phyloP scores from a whole-genome alignment of 2,113 vertebrate species.

The Ophiodon elongatus region DNA sequence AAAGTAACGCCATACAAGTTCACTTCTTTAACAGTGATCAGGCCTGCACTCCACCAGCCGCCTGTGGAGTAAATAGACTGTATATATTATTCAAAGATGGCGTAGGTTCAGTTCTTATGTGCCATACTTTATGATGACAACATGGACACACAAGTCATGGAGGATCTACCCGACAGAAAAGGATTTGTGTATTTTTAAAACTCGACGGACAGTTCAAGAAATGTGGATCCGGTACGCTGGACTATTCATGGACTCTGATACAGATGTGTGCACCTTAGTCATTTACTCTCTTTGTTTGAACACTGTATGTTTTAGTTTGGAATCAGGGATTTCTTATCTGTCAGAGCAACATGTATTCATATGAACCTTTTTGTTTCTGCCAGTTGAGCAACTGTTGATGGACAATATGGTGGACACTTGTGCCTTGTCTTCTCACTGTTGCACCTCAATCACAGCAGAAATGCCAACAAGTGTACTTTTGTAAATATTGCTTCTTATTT shows the following conservation, averaged over 20 bases:
- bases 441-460: slow-evolving; percentile 2
- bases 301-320: slow-evolving; percentile 41
- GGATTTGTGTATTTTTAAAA: slow-evolving; percentile 24
- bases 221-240: slow-evolving; percentile 1
- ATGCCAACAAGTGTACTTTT: slow-evolving; percentile 33
- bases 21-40: neutral
- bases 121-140: slow-evolving; percentile 17
- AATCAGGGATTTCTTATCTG: slow-evolving; percentile 61
- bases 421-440: slow-evolving; percentile 23
- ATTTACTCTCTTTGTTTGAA: slow-evolving; percentile 54
- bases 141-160: neutral
- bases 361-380: neutral
- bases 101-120: slow-evolving; percentile 26
- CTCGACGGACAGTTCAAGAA: slow-evolving; percentile 12
- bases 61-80: neutral
- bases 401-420: slow-evolving; percentile 10
- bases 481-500: slow-evolving; percentile 68
- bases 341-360: slow-evolving; percentile 16
- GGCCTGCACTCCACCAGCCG: slow-evolving; percentile 17
- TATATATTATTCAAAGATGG: slow-evolving; percentile 20
- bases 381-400: slow-evolving; percentile 8
- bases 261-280: slow-evolving; percentile 38
- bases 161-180: neutral
- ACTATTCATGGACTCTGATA: slow-evolving; percentile 51
- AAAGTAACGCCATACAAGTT: slow-evolving; percentile 9